Conservation (phyloP, 2,888 invertebrate species). For the Sclerodermus sp. region DNA sequence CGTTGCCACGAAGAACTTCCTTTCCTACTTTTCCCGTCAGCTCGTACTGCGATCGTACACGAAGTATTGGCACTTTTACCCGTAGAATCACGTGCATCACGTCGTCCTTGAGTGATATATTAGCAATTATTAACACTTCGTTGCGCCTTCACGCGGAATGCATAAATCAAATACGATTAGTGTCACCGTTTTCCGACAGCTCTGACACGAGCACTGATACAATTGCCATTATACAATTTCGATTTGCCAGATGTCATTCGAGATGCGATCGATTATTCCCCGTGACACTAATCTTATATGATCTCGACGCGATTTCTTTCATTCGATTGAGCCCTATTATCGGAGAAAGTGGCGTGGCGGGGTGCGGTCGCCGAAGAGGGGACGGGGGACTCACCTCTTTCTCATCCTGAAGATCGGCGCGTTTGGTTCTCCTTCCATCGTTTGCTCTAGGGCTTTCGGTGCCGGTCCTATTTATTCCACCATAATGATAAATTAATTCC, state of each 20-base stretch:
- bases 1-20: conserved; percentile 45
- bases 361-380: no score
- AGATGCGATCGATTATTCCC: no score
- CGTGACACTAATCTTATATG: no score
- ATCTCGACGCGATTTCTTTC: no score
- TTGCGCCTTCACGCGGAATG: not conserved
- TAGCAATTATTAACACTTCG: not conserved
- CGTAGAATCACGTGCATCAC: conserved; percentile 51
- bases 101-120: conserved; percentile 42
- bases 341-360: no score
- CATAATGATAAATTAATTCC: conserved; percentile 51
- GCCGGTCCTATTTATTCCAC: conserved; percentile 18
- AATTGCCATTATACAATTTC: no score
- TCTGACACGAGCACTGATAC: not conserved
- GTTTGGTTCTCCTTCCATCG: conserved; percentile 34
- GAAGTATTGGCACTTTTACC: conserved; percentile 45
- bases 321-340: no score
- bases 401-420: conserved; percentile 32
- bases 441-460: conserved; percentile 4
- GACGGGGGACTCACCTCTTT: conserved; percentile 27
- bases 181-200: conserved; percentile 14
- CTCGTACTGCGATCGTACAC: conserved; percentile 44
- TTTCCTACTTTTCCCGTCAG: conserved; percentile 49
- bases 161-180: conserved; percentile 12
- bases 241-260: no score